These are phyloP conservation scores for Lucifuga dentata DNA, from an alignment of 2,113 vertebrate genomes.

Conservation along the genomic window DNA sequence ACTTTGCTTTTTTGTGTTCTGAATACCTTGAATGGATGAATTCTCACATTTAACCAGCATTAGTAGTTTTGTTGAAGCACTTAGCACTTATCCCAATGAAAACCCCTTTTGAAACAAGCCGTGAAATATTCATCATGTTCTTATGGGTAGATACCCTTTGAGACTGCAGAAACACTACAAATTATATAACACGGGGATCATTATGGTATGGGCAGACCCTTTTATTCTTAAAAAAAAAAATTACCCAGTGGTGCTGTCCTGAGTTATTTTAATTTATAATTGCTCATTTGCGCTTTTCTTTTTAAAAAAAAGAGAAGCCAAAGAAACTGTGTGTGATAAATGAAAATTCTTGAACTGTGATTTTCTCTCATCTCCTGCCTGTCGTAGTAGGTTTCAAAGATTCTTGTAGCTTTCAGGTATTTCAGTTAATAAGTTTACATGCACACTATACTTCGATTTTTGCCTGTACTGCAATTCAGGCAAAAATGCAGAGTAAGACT, in stretches of 20 bases:
- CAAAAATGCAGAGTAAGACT: too few species aligned
- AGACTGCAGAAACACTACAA: conserved; percentile 17
- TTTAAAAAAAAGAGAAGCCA: conserved; percentile 8
- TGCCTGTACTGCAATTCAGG: too few species aligned
- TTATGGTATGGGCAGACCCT: conserved; percentile 23
- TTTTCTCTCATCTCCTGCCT: conserved; percentile 8
- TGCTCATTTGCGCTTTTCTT: conserved; percentile 20
- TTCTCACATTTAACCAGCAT: conserved; percentile 36
- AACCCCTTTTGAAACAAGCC: conserved; percentile 50
- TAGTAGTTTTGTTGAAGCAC: conserved; percentile 46
- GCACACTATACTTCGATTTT: too few species aligned
- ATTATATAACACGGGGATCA: conserved; percentile 45
- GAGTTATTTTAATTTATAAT: conserved; percentile 6
- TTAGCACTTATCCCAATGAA: conserved; percentile 45
- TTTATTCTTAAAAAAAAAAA: conserved; percentile 33
- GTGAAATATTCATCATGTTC: conserved; percentile 63
- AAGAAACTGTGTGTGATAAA: conserved; percentile 28
- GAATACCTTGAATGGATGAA: conserved; percentile 40
- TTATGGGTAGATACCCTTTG: conserved; percentile 28
- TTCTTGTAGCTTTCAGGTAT: conserved; percentile 23
- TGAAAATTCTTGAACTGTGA: conserved; percentile 18
- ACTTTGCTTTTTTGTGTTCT: conserved; percentile 48
- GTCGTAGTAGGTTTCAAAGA: conserved; percentile 19
- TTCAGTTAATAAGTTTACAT: too few species aligned
- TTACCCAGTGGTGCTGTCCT: conserved; percentile 1